Conservation (phyloP, 2,888 invertebrate species). For the Unio delphinus region DNA sequence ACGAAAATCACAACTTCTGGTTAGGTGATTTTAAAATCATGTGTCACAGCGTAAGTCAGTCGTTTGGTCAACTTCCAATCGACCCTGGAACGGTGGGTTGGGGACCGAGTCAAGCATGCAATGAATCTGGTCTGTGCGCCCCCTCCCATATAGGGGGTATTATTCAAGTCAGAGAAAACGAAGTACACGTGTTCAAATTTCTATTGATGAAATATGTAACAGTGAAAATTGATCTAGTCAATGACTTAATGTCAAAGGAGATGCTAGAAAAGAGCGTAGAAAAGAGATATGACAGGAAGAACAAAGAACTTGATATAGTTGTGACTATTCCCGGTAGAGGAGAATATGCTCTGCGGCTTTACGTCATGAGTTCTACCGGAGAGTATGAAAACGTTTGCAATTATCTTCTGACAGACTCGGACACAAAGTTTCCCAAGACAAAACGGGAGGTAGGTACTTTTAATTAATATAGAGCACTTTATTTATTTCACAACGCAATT, state of each 20-base stretch:
- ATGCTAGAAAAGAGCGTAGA: background rate
- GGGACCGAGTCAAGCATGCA: constrained; percentile 42
- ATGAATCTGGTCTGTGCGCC: constrained; percentile 46
- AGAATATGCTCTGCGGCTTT: constrained; percentile 58
- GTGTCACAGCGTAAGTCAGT: constrained; percentile 35
- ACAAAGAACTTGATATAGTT: constrained; percentile 25
- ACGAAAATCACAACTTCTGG: constrained; percentile 33
- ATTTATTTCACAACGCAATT: no score
- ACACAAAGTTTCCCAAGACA: constrained; percentile 9
- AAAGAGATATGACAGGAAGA: background rate
- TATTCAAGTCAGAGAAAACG: constrained; percentile 37
- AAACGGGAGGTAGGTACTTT: constrained; percentile 30
- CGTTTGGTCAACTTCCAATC: constrained; percentile 48
- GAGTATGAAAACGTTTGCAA: constrained; percentile 33
- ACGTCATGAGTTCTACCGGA: constrained; percentile 19
- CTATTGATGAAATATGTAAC: constrained; percentile 10
- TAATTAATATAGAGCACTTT: no score
- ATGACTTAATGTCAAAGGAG: constrained; percentile 11
- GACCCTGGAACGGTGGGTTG: constrained; percentile 51
- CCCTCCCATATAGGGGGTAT: constrained; percentile 49
- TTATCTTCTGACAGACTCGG: constrained; percentile 36
- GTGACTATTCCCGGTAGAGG: constrained; percentile 40
- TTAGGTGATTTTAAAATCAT: constrained; percentile 55
- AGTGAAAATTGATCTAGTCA: background rate
- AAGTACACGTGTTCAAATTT: constrained; percentile 34